Evolutionary conservation across 64 coral and sea anemone species (phyloP), one percentile per base, ranked within the genome.

Genomic region (Montipora sp.): DNA sequence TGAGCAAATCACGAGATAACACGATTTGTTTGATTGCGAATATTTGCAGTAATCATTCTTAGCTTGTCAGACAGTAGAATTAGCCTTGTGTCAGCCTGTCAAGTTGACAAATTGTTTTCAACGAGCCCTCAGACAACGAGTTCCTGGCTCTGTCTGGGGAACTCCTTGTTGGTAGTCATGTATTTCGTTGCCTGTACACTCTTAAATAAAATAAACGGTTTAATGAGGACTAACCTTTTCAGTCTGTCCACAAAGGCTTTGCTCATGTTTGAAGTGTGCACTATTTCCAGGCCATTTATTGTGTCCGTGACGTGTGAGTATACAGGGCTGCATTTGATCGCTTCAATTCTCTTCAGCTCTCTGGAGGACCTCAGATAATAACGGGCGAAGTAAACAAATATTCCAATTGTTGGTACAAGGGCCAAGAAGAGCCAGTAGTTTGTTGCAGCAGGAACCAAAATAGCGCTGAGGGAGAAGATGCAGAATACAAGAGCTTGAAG

Each of bases 301-400:
- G 27, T 27, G 0, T 27, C 27, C 27, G 27, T 27, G 27, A 27
- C 27, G 27, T 27, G 27, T 1, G 27, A 27, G 27, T 27, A 27
- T 27, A 27, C 27, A 27, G 27, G 27, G 27, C 27, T 27, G 27
- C 27, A 27, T 27, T 27, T 27, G 27, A 27, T 27, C 27, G 27
- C 27, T 27, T 27, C 95, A 27, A 96, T 63, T 43, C 95, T 73
- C 22, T 93, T 89, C 43, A 96, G 80, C 49, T 96, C 95, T 80
- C 95, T 81, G 3, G 90, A 80, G 27, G 87, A 90, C 63, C 87
- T 87, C 1, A 94, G 43, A 24, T 75, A 94, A 49, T 95, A 95
- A 22, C 73, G 80, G 14, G 79, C 88, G 71, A 91, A 81, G 20
- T 67, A 91, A 1, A 91, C 9, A 66, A 78, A 86, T 19, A 78